phyloP scores from a whole-genome alignment of 2,888 invertebrate species.

The Ichneumon xanthorius region DNA sequence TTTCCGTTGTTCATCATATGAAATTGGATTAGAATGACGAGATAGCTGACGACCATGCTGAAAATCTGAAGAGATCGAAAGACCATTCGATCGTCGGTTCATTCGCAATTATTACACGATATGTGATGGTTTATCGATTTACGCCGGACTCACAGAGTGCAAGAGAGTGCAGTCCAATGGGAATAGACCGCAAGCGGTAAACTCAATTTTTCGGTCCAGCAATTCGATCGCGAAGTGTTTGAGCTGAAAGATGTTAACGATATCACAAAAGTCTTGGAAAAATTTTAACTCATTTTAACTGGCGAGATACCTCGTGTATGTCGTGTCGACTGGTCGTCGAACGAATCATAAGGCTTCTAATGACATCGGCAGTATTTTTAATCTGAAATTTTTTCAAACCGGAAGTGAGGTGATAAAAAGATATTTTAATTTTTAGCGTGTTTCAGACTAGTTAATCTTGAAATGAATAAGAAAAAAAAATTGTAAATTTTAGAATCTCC shows the following conservation, averaged over 20 bases:
- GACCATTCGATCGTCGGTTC: neutral
- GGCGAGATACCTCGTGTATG: constrained; percentile 38
- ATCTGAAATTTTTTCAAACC: no score
- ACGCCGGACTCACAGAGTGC: constrained; percentile 67
- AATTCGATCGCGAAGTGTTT: constrained; percentile 76
- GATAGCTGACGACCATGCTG: neutral
- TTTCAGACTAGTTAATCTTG: neutral
- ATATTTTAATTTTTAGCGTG: neutral
- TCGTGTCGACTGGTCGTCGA: constrained; percentile 14
- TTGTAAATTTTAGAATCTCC: neutral
- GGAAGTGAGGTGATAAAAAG: no score
- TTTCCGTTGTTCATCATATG: neutral
- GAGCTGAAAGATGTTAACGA: constrained; percentile 71
- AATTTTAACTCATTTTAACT: neutral
- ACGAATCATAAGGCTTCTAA: constrained; percentile 24
- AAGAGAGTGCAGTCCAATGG: constrained; percentile 75
- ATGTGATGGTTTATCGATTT: neutral
- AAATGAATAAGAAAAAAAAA: neutral
- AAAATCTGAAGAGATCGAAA: neutral
- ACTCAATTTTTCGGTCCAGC: constrained; percentile 72
- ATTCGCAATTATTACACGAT: no score
- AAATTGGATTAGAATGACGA: neutral
- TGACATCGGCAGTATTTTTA: constrained; percentile 12
- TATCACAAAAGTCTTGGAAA: neutral
- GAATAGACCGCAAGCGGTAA: constrained; percentile 77